phyloP scores from a whole-genome alignment of 2,888 invertebrate genomes.

The Lydus trimaculatus region DNA sequence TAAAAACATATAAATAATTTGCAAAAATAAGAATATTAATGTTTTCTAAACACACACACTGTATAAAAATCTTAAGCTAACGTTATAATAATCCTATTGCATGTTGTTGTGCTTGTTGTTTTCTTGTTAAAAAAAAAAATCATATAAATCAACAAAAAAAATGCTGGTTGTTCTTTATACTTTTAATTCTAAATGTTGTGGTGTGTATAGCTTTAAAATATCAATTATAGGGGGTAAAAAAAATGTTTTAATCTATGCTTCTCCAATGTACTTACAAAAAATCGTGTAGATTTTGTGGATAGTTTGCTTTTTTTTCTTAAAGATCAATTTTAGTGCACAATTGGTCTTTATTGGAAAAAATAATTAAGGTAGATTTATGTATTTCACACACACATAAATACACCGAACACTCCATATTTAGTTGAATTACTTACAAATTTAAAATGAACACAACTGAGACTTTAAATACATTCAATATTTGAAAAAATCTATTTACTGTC shows the following conservation, averaged over 20 bases:
- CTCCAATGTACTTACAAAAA: conserved; percentile 42
- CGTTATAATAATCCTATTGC: conserved; percentile 44
- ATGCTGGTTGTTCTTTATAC: conserved; percentile 59
- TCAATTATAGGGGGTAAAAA: conserved; percentile 9
- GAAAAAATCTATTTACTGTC: conserved; percentile 28
- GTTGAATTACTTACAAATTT: conserved; percentile 16
- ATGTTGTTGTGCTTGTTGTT: conserved; percentile 58
- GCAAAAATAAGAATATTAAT: conserved; percentile 29
- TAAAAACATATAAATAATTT: conserved; percentile 36
- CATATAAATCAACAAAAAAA: conserved; percentile 52
- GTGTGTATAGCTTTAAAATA: conserved; percentile 56
- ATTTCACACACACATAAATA: not conserved
- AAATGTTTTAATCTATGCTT: conserved; percentile 34
- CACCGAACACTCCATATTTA: not conserved
- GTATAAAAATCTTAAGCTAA: conserved; percentile 43
- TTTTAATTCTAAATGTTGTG: conserved; percentile 59
- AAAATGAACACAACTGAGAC: conserved; percentile 25
- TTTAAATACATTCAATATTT: conserved; percentile 23
- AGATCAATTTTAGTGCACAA: conserved; percentile 49
- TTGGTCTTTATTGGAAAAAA: conserved; percentile 44
- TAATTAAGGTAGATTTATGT: not conserved
- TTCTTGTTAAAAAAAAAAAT: conserved; percentile 53
- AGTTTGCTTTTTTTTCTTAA: conserved; percentile 30
- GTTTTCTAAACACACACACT: conserved; percentile 52
- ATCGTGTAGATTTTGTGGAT: conserved; percentile 22